phyloP scores from a whole-genome alignment of 2,888 invertebrate genomes.

The Andrena praecox region DNA sequence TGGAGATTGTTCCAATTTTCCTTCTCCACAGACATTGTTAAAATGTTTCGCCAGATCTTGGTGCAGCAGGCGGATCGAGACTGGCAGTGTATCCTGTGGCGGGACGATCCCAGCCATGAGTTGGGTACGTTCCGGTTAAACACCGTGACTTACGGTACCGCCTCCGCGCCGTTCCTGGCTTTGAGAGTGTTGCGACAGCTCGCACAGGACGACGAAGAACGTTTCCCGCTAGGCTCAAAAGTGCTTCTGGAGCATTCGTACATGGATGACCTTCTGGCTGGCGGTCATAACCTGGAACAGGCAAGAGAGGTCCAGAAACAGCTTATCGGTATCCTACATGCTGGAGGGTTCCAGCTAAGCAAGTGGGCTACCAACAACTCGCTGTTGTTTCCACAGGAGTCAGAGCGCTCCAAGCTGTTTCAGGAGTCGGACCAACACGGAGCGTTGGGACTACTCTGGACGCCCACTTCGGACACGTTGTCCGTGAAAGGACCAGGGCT shows the following conservation, averaged over 20 bases:
- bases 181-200: background rate
- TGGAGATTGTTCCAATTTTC: background rate
- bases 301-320: background rate
- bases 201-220: background rate
- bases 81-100: background rate
- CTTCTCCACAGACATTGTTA: background rate
- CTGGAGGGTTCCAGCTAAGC: background rate
- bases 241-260: background rate
- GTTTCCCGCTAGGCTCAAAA: background rate
- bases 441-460: background rate
- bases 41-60: constrained; percentile 4
- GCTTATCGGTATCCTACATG: background rate
- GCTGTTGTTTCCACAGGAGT: background rate
- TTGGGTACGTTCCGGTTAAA: background rate
- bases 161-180: background rate
- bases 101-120: background rate
- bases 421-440: background rate
- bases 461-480: background rate
- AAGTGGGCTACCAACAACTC: background rate
- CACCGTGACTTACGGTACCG: background rate
- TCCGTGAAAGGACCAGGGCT: background rate
- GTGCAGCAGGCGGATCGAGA: background rate
- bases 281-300: background rate
- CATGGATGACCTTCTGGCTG: background rate
- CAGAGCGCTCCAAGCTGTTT: background rate